Conservation (phyloP, 2,797 vertebrate genomes). For the Silurus lanzhouensis region DNA sequence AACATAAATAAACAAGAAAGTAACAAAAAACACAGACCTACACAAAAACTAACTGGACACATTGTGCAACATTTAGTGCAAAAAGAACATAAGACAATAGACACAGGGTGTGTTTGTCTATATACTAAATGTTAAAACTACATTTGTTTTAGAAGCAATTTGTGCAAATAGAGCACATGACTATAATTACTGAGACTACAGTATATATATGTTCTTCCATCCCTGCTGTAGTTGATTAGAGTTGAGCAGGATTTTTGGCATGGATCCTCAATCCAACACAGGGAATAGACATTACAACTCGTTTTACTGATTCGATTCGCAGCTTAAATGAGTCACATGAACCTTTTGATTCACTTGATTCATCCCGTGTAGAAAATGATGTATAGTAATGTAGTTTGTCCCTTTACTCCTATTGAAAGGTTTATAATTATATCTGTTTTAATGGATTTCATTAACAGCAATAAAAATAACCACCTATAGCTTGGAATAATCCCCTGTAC, state of each 20-base stretch:
- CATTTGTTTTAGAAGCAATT: too few relatives aligned
- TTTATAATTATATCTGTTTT: neutral
- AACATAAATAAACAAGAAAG: too few relatives aligned
- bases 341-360: neutral
- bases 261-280: neutral
- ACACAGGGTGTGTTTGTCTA: too few relatives aligned
- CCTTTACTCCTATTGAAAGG: neutral
- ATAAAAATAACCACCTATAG: too few relatives aligned
- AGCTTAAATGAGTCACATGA: neutral
- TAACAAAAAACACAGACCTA: too few relatives aligned
- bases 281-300: neutral
- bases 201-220: neutral
- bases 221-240: neutral
- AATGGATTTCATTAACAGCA: neutral
- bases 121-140: too few relatives aligned
- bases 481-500: too few relatives aligned
- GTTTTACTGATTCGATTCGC: slow-evolving; percentile 2
- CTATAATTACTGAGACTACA: too few relatives aligned
- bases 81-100: too few relatives aligned
- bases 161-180: too few relatives aligned
- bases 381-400: neutral
- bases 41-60: too few relatives aligned
- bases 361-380: neutral
- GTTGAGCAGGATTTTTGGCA: neutral
- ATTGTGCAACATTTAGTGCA: neutral